Evolutionary conservation across 2,797 vertebrate genomes (phyloP), one percentile per base, ranked within the genome.

Genomic region (Propithecus deckenii): DNA sequence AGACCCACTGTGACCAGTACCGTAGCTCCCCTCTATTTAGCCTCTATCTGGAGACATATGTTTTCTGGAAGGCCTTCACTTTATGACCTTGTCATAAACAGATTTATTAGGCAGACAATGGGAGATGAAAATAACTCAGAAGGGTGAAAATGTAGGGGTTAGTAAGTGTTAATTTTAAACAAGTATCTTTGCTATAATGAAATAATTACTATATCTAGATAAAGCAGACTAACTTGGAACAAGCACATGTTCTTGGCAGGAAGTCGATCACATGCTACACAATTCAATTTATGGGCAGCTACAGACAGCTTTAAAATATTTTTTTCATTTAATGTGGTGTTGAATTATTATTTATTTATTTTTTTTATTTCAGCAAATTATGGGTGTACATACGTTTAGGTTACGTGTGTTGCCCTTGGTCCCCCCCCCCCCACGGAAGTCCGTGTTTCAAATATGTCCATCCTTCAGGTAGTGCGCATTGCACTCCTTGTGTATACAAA

Each of bases 151-250:
- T 92, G 41, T 30, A 65, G 95, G 65, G 92, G 95, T 97, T 95
- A 97, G 74, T 96, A 93, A 85, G 96, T 98, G 89, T 98, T 98
- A 96, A 98, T 97, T 98, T 98, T 78, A 91, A 97, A 95, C 65
- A 92, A 41, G 48, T 72, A 38, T 89, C 79, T 96, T 98, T 98
- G 97, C 94, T 93, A 96, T 96, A 98, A 97, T 94, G 83, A 90
- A 98, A 91, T 92, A 97, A 97, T 98, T 97, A 84, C 84, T 83
- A 23, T 98, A 97, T 89, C 83, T 97, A 91, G 89, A 98, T 97
- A 96, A 97, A 98, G 74, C 72, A 55, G 15, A 59, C 43, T 92
- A 4, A 91, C 41, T 52, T 97, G 91, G 96, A 98, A 95, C 65
- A 96, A 78, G 91, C 89, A 97, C 97, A 93, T 95, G 15, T 91